Base-by-base conservation (phyloP, 2,888 invertebrate genomes). In the Autographa pulchrina region DNA sequence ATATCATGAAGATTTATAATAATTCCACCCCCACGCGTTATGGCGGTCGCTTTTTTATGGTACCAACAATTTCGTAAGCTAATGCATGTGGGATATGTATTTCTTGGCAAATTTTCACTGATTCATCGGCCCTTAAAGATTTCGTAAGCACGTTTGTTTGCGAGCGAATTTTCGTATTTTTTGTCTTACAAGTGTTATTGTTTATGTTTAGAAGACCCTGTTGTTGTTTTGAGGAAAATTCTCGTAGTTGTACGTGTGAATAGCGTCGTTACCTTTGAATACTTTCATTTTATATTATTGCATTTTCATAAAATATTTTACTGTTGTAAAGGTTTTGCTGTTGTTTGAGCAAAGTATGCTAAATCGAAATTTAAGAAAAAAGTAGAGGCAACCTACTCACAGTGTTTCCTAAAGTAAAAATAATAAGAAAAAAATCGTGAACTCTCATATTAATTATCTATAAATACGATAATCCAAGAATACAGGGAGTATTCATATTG, bases 1-100 rank as follows among this genome's bases (percentile, higher is more conserved):
- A 96, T 95, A 93, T 92, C 91, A 92, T 93, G 92, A 92, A 94
- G 95, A 96, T 96, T 95, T 95, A 95, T 94, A 95, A 94, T 95
- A 93, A 95, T 94, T 94, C 91, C 90, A 83, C 88, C 89, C 89
- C 86, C 88, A 84, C 88, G 85, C 89, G 89, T 92, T 92, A 93
- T 90, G 89, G 90, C 89, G 89, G 91, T 88, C 86, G 85, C 86
- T 89, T 92, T 92, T 93, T 93, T 92, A 91, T 90, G 90, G 86
- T 84, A 85, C 89, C 78, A 91, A 93, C 92, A 92, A 92, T 93
- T 93, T 91, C 89, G 89, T 86, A 85, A 87, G 86, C 90, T 91
- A 92, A 92, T 92, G 90, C 86, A 85, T 85, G 86, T 70, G 78
- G 85, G 86, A 90, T 90, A 90, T 88, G 88, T 89, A 81, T 86